Evolutionary conservation across 2,888 invertebrate genomes (phyloP).

Genomic region (Mesopsocus fuscifrons): DNA sequence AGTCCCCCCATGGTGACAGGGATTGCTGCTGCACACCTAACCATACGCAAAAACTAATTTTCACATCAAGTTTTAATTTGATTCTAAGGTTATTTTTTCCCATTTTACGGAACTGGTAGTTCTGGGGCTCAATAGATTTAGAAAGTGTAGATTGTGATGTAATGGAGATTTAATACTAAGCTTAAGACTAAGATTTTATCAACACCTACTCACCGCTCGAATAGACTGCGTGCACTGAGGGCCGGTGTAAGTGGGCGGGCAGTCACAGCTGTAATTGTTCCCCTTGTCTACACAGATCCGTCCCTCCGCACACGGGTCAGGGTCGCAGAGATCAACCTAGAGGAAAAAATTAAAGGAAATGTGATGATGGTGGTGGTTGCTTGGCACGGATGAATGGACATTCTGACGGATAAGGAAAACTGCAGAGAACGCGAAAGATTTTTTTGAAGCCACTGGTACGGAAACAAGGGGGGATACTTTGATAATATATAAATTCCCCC

Average conservation of each 20-base stretch:
- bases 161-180: no score
- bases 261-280: conserved; percentile 54
- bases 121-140: no score
- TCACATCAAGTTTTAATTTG: no score
- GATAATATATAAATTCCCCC: no score
- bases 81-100: no score
- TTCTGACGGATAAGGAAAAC: background rate
- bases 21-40: conserved; percentile 50
- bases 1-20: conserved; percentile 55
- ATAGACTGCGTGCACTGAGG: conserved; percentile 40
- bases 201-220: conserved; percentile 44
- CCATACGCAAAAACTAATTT: no score
- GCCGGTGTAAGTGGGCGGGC: conserved; percentile 47
- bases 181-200: no score
- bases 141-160: no score
- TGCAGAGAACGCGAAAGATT: no score
- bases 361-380: background rate
- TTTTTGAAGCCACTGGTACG: no score
- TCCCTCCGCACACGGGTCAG: conserved; percentile 45
- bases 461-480: no score
- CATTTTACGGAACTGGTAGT: no score
- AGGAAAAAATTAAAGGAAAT: conserved; percentile 12
- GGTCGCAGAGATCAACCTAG: conserved; percentile 47
- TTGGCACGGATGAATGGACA: background rate
- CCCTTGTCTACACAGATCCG: conserved; percentile 53